Evolutionary conservation across 2,113 vertebrate species (phyloP).

Genomic region (Ovis canadensis): DNA sequence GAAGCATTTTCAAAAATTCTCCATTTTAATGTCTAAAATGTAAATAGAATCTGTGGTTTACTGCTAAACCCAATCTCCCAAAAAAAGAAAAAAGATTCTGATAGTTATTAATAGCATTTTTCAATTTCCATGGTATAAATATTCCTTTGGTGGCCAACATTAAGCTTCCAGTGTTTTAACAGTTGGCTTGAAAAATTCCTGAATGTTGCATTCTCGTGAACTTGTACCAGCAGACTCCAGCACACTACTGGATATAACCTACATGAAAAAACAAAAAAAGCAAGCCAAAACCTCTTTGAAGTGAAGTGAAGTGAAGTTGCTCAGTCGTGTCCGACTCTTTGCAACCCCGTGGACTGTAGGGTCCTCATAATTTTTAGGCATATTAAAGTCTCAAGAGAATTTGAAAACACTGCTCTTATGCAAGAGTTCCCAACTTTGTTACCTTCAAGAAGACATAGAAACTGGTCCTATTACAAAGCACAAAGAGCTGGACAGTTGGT

Average conservation of each 20-base stretch:
- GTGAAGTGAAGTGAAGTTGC: too few relatives aligned
- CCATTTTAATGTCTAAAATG: neutral
- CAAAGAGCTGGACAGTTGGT: neutral
- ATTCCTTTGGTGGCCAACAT: neutral
- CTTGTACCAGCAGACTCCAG: neutral
- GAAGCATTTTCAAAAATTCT: neutral
- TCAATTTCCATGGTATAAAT: neutral
- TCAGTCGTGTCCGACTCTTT: too few relatives aligned
- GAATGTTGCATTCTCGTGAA: neutral
- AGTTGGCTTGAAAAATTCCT: neutral
- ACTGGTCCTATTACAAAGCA: neutral
- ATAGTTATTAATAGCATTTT: neutral
- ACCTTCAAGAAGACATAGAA: neutral
- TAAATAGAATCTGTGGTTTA: neutral
- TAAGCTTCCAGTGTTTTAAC: neutral
- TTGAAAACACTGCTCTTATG: neutral
- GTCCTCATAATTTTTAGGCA: neutral
- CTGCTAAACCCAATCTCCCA: neutral
- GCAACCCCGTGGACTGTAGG: too few relatives aligned
- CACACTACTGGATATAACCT: neutral
- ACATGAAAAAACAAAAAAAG: neutral
- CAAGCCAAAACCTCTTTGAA: neutral
- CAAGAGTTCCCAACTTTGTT: neutral
- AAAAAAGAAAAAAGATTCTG: neutral
- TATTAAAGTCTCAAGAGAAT: neutral